Evolutionary conservation across 2,888 invertebrate genomes (phyloP).

Genomic region (Netelia inedita): DNA sequence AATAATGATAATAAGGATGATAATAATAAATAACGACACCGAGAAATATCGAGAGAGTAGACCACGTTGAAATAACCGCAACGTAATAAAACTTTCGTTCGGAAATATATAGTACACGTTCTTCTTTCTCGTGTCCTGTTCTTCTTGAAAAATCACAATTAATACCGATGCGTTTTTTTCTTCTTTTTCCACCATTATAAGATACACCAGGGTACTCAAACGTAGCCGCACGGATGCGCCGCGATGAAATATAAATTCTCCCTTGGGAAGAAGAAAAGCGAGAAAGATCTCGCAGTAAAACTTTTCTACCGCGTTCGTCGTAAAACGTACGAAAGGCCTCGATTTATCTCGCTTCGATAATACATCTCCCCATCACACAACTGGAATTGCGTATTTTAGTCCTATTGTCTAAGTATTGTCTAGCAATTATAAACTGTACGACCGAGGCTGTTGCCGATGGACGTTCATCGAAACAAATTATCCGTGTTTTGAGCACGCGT

Average conservation of each 20-base stretch:
- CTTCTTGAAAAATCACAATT: conserved; percentile 28
- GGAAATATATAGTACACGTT: not conserved
- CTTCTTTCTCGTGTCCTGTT: not conserved
- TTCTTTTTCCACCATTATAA: not conserved
- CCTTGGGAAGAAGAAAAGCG: not conserved
- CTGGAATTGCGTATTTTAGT: no score
- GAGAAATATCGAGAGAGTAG: conserved; percentile 20
- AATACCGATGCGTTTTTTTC: not conserved
- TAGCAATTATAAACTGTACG: no score
- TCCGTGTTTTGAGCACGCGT: no score
- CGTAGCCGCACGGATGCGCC: not conserved
- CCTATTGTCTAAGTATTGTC: no score
- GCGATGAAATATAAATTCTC: conserved; percentile 27
- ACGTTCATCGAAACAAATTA: no score
- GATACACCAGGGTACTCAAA: not conserved
- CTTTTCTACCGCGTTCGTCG: not conserved
- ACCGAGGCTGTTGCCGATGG: no score
- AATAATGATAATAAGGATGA: not conserved
- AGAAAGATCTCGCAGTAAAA: conserved; percentile 3
- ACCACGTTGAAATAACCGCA: conserved; percentile 26
- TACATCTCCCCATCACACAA: not conserved
- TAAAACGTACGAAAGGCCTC: not conserved
- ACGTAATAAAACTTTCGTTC: conserved; percentile 34
- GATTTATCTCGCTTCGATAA: not conserved
- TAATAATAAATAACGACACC: conserved; percentile 34